Conservation (phyloP, 2,888 invertebrate species). For the Agrotis puta region DNA sequence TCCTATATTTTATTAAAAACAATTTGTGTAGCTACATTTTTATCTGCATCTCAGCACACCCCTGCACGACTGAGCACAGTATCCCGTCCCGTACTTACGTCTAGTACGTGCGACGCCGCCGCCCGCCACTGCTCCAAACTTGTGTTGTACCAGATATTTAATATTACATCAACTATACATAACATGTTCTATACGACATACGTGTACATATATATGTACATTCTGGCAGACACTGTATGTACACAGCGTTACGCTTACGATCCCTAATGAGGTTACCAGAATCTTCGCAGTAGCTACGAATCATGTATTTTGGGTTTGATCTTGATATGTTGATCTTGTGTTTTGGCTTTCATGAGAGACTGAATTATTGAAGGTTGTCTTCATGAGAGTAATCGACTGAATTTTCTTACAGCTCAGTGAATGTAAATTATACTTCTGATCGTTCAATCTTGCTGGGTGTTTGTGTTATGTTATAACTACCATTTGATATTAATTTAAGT, state of each 20-base stretch:
- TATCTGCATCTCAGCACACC: constrained; percentile 39
- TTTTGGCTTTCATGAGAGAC: constrained; percentile 1
- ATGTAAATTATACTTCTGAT: not conserved
- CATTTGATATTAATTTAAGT: no score
- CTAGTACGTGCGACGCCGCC: constrained; percentile 62
- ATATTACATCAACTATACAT: constrained; percentile 61
- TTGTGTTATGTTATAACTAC: not conserved
- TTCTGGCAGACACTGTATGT: constrained; percentile 27
- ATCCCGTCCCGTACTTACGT: constrained; percentile 73
- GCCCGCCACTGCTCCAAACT: no score
- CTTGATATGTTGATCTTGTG: constrained; percentile 16
- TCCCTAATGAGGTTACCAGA: constrained; percentile 39
- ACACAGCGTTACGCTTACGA: constrained; percentile 26
- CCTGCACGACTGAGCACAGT: constrained; percentile 67
- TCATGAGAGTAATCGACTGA: not conserved
- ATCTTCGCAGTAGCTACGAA: constrained; percentile 28
- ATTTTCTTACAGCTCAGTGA: not conserved
- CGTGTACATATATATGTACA: constrained; percentile 1
- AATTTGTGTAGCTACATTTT: not conserved
- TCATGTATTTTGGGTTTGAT: constrained; percentile 24
- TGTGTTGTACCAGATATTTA: constrained; percentile 68
- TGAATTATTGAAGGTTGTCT: constrained; percentile 23
- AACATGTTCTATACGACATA: not conserved
- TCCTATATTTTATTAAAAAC: not conserved
- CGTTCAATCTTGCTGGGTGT: no score